These are phyloP conservation scores for Ammodytes marinus DNA, from an alignment of 2,113 vertebrate species.

Conservation along the genomic window DNA sequence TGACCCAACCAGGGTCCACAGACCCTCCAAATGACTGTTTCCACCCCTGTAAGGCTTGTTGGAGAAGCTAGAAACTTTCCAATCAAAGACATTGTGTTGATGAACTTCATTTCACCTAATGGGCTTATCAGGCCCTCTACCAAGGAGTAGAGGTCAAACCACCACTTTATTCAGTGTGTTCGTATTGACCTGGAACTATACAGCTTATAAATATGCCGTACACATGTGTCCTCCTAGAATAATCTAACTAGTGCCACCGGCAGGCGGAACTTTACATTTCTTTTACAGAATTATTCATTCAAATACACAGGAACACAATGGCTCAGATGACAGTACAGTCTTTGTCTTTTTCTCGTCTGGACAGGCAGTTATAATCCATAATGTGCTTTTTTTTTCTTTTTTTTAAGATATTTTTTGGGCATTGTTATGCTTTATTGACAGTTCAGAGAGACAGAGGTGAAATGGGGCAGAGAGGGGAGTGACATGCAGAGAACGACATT, in stretches of 20 bases:
- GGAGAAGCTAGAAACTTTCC: not conserved
- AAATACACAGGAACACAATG: not conserved
- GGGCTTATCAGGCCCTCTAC: not conserved
- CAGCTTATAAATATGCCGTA: not conserved
- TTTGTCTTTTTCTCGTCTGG: not conserved
- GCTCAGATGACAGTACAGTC: too few species aligned
- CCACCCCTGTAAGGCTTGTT: constrained; percentile 9
- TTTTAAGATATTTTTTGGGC: too few species aligned
- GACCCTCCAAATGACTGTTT: not conserved
- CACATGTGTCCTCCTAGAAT: not conserved
- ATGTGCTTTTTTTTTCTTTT: not conserved
- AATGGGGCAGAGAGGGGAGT: too few species aligned
- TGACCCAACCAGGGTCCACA: constrained; percentile 30
- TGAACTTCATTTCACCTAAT: not conserved
- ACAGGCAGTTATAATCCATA: not conserved
- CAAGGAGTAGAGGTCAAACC: not conserved
- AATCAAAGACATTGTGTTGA: not conserved
- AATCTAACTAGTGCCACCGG: too few species aligned
- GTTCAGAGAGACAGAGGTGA: too few species aligned
- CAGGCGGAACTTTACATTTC: not conserved
- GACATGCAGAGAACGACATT: not conserved
- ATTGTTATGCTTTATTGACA: too few species aligned
- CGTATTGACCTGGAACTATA: not conserved
- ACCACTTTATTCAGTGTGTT: not conserved
- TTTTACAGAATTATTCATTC: not conserved